Percentiles rank a stretch among this genome's conserved stretches.
phyloP scores from a whole-genome alignment of 2,797 vertebrate species.

The Molossus alvarezi region DNA sequence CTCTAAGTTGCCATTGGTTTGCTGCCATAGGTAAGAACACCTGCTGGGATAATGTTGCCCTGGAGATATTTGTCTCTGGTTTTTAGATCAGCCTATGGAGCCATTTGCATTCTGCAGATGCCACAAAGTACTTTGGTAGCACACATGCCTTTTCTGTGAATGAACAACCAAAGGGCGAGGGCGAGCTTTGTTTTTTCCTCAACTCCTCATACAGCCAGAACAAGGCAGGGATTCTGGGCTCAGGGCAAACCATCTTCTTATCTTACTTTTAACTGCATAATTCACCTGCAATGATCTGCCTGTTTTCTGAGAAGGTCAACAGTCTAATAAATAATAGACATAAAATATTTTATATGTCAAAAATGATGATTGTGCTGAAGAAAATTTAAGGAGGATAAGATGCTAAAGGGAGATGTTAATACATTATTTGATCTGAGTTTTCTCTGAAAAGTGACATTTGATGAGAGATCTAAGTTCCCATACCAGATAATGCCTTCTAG shows the following conservation, averaged over 20 bases:
- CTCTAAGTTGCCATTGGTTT: neutral
- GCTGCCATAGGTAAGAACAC: neutral
- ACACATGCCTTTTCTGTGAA: neutral
- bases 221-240: neutral
- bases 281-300: neutral
- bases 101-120: neutral
- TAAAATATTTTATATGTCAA: neutral
- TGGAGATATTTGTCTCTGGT: neutral
- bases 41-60: neutral
- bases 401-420: neutral
- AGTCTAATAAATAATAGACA: neutral
- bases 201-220: neutral
- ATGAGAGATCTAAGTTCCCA: neutral
- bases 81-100: neutral
- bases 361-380: neutral
- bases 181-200: neutral
- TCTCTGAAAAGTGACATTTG: neutral
- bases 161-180: neutral
- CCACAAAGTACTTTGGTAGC: neutral
- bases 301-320: conserved; percentile 8
- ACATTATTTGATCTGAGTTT: neutral
- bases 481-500: neutral
- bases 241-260: neutral
- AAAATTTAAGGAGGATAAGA: neutral
- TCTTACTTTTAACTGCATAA: neutral